These are phyloP conservation scores for Myopa testacea DNA, from an alignment of 2,888 invertebrate genomes.

Conservation along the genomic window DNA sequence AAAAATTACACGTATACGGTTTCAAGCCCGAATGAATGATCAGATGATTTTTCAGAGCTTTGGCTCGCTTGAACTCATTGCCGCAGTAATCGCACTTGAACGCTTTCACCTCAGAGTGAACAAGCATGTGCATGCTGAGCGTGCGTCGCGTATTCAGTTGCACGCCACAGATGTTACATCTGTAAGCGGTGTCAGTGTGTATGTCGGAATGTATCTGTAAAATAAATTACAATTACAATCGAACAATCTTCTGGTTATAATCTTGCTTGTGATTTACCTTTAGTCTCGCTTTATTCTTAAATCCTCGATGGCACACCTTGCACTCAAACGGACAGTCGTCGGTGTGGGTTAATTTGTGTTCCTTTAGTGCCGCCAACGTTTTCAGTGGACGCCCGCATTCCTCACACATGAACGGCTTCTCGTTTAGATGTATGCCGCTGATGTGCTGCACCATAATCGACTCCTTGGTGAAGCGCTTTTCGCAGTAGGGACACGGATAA, in stretches of 20 bases:
- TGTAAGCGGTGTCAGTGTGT: conserved; percentile 66
- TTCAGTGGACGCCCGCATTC: conserved; percentile 69
- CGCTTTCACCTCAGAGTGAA: conserved; percentile 64
- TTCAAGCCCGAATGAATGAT: conserved; percentile 67
- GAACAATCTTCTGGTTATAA: background rate
- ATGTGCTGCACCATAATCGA: conserved; percentile 57
- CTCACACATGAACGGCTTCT: conserved; percentile 69
- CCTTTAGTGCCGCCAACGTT: conserved; percentile 69
- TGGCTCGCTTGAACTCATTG: conserved; percentile 66
- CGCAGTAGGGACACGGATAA: conserved; percentile 54
- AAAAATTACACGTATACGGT: conserved; percentile 67
- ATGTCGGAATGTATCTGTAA: conserved; percentile 67
- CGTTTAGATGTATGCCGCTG: conserved; percentile 61
- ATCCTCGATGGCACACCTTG: conserved; percentile 62
- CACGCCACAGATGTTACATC: conserved; percentile 67
- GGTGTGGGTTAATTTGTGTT: conserved; percentile 70
- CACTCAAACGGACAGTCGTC: conserved; percentile 69
- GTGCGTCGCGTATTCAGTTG: conserved; percentile 69
- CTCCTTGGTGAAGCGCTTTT: conserved; percentile 54
- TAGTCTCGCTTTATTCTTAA: conserved; percentile 63
- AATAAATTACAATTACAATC: background rate
- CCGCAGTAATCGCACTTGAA: conserved; percentile 65
- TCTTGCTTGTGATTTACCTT: conserved; percentile 48
- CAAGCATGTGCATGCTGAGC: conserved; percentile 68
- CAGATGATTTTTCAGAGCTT: conserved; percentile 66